Evolutionary conservation across 2,797 vertebrate genomes (phyloP).

Genomic region (Enteromius anoplus): DNA sequence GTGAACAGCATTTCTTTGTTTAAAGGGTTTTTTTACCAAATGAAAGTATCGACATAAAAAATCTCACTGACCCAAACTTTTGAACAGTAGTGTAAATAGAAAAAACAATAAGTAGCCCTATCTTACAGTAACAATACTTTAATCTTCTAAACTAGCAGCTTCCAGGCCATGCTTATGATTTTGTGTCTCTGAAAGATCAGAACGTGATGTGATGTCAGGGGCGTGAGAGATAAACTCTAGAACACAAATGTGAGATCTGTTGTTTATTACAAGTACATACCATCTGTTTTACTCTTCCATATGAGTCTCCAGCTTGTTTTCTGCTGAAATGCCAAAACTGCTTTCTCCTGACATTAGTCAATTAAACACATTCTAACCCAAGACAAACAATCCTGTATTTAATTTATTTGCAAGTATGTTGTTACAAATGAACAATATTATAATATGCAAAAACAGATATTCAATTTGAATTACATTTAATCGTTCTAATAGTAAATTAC

Average conservation of each 20-base stretch:
- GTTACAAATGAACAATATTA: not conserved
- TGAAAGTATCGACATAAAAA: not conserved
- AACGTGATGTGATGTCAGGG: conserved; percentile 26
- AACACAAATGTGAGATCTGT: conserved; percentile 43
- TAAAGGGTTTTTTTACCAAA: too few relatives aligned
- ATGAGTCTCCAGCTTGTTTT: conserved; percentile 34
- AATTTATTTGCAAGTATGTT: not conserved
- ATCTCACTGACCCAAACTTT: not conserved
- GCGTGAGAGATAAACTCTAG: conserved; percentile 47
- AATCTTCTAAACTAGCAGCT: conserved; percentile 45
- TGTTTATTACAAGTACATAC: conserved; percentile 58
- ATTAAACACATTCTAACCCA: conserved; percentile 31
- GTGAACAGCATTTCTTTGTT: not conserved
- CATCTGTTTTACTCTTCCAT: conserved; percentile 41
- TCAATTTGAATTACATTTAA: not conserved
- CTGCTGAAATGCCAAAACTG: conserved; percentile 24
- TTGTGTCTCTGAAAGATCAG: conserved; percentile 46
- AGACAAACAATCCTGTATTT: conserved; percentile 16
- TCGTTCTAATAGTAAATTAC: not conserved
- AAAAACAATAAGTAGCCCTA: conserved; percentile 30
- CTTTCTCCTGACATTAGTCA: conserved; percentile 49
- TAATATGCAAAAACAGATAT: not conserved
- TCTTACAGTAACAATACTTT: conserved; percentile 48
- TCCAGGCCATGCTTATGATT: conserved; percentile 38
- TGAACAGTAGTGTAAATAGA: not conserved